Evolutionary conservation across 23 tunicate species (phyloP).

Genomic region (Ciona savignyi): DNA sequence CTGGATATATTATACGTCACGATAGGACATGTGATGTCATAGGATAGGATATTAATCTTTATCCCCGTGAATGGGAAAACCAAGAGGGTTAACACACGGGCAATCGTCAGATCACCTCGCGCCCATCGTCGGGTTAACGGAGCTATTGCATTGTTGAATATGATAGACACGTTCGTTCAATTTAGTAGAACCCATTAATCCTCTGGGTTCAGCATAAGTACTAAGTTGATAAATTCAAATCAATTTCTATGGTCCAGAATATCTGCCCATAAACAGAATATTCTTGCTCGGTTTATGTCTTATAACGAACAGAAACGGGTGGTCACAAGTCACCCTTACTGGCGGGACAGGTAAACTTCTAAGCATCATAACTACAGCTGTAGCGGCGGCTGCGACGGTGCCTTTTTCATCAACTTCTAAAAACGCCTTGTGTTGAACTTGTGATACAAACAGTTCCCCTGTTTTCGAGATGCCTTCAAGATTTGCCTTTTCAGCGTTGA

Average conservation of each 20-base stretch:
- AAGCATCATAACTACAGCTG: constrained; percentile 16
- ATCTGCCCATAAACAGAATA: constrained; percentile 48
- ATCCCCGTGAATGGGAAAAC: too few species aligned
- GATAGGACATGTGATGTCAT: too few species aligned
- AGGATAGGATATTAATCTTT: too few species aligned
- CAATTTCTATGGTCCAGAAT: not conserved
- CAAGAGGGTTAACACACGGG: too few species aligned
- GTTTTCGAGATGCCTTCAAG: constrained; percentile 27
- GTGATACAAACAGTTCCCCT: constrained; percentile 33
- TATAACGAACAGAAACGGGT: constrained; percentile 72
- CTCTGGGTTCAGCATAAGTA: too few species aligned
- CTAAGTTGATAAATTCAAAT: not conserved
- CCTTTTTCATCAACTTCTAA: constrained; percentile 89
- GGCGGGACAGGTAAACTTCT: constrained; percentile 9
- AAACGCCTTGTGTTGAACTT: constrained; percentile 69
- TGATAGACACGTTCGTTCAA: too few species aligned
- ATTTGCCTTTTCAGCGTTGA: constrained; percentile 31
- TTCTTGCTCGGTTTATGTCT: constrained; percentile 49
- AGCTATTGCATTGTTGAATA: too few species aligned
- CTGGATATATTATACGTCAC: too few species aligned
- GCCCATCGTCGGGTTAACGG: too few species aligned
- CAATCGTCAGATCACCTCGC: too few species aligned
- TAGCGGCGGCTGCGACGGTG: constrained; percentile 86
- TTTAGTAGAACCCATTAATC: too few species aligned
- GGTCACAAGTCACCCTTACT: constrained; percentile 53